Evolutionary conservation across 2,797 vertebrate species (phyloP), one percentile per base, ranked within the genome.

Genomic region (Characodon lateralis): DNA sequence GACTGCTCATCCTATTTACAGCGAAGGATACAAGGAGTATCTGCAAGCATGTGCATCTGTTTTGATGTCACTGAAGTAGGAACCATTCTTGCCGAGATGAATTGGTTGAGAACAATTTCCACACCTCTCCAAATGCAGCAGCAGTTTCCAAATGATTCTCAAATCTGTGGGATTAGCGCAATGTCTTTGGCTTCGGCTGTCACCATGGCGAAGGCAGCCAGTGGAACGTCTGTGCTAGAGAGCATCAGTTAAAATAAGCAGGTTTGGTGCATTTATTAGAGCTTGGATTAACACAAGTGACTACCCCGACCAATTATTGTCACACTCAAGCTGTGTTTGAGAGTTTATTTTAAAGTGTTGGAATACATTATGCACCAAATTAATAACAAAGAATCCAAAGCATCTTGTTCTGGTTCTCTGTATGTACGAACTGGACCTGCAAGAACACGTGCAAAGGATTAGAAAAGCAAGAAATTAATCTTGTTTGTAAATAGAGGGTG

Each of bases 141-240:
- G 88, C 20, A 20, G 68, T 87, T 78, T 69, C 79, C 78, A 77
- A 89, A 87, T 91, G 91, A 90, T 89, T 78, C 78, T 87, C 78
- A 84, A 90, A 93, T 91, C 87, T 79, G 24, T 10, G 71, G 86
- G 92, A 93, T 94, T 92, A 94, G 90, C 78, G 5, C 88, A 76
- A 89, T 80, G 70, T 92, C 89, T 92, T 91, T 89, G 88, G 90
- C 93, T 92, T 92, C 83, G 78, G 85, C 88, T 88, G 94, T 94
- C 90, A 90, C 93, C 94, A 93, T 93, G 92, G 94, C 85, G 82
- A 93, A 93, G 85, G 88, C 90, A 87, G 90, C 85, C 78, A 71
- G 87, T 71, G 86, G 89, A 93, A 92, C 80, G 90, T 76, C 75
- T 87, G 79, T 65, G 85, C 85, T 80, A 72, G 81, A 87, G 84